Base-by-base conservation (phyloP, 1,140 invertebrate genomes). In the Zaprionus davidi region DNA sequence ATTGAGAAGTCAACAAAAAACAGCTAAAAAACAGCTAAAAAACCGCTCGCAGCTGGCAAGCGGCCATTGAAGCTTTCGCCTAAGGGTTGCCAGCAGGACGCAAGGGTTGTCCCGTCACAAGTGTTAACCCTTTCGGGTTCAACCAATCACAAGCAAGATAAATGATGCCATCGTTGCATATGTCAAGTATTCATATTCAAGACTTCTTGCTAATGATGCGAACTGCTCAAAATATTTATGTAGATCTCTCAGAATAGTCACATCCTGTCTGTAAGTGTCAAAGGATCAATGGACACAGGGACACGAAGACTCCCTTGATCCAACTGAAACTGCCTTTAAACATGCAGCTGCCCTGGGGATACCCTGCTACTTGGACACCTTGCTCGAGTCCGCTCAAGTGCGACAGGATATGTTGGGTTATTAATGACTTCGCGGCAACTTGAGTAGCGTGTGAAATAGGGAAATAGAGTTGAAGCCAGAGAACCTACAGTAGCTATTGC, bases 371-470 rank as follows among this genome's bases (percentile, higher is more conserved):
- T 73, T 77, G 71, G 70, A 73, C 75, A 77, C 70, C 63, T 72
- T 57, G 58, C 66, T 36, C 58, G 3, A 17, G 3, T 20, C 15
- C 7, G 12, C 51, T 71, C 67, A 38, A 69, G 66, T 74, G 71
- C 17, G 22, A 76, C 73, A 63, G 75, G 58, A 73, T 76, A 67
- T 56, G 15, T 59, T 57, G 51, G 51, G 51, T 72, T 68, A 77
- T 79, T 79, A 79, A 79, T 79, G 78, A 57, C 24, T n/a, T 53
- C 4, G 41, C n/a, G 51, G 67, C 58, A n/a, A 76, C 56, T 17
- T 34, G 77, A 76, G 68, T 31, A 64, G 74, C 74, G 77, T 79
- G 77, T 72, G 77, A 79, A 79, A 69, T 68, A 76, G 66, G 38
- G 7, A 65, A 78, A 75, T 55, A 1, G 15, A 38, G 41, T n/a